Percentiles rank a stretch among this genome's conserved stretches.
Conservation (phyloP, 2,113 vertebrate species). For the Monarcha castaneiventris region DNA sequence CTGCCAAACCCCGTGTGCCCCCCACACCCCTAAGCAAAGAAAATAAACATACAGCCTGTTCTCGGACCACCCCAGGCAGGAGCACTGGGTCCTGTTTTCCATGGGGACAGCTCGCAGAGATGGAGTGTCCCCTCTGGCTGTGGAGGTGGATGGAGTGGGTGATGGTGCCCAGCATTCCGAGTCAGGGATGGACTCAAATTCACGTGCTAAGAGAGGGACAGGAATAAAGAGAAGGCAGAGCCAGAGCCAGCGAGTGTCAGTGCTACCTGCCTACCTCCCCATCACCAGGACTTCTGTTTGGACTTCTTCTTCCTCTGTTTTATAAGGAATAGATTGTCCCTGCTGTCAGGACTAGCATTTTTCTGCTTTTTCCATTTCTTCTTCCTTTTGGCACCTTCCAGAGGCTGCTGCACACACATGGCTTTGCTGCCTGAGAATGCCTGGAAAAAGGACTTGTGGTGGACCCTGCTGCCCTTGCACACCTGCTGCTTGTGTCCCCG, state of each 20-base stretch:
- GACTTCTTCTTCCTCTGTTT: conserved; percentile 74
- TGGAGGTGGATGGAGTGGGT: neutral
- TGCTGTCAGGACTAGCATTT: neutral
- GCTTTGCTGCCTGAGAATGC: neutral
- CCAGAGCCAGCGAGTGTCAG: neutral
- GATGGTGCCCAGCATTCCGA: neutral
- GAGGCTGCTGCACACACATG: neutral
- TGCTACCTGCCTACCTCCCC: neutral
- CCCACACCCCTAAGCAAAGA: neutral
- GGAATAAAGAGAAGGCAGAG: neutral
- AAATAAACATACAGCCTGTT: neutral
- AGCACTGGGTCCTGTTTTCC: neutral
- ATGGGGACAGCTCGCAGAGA: neutral
- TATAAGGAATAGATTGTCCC: conserved; percentile 73
- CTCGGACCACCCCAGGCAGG: neutral
- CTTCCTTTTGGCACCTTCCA: conserved; percentile 8
- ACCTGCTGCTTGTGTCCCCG: conserved; percentile 8
- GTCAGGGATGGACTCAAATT: neutral
- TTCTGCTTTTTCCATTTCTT: conserved; percentile 33
- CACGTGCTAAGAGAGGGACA: neutral
- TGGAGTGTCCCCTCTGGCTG: neutral
- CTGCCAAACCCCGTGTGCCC: neutral
- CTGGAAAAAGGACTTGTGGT: neutral
- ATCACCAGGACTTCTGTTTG: conserved; percentile 43
- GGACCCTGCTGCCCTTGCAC: neutral